Percentiles rank a stretch among this genome's conserved stretches.
Evolutionary conservation across 2,113 vertebrate genomes (phyloP).

Genomic region (Cariama cristata): DNA sequence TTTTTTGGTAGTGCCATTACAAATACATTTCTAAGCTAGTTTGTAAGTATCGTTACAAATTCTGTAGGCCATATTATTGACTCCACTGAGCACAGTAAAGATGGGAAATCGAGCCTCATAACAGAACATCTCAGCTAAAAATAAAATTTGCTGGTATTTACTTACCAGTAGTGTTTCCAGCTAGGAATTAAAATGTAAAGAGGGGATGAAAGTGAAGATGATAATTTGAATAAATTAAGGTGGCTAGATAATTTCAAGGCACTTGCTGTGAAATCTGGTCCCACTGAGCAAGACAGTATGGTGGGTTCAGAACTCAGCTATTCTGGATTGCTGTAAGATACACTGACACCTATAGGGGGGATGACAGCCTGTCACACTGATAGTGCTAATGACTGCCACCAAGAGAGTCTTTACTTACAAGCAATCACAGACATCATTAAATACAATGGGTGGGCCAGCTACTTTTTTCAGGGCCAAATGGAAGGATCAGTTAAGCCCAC

Average conservation of each 20-base stretch:
- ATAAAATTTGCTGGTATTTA: background rate
- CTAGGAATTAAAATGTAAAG: background rate
- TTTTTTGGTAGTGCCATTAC: background rate
- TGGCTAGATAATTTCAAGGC: background rate
- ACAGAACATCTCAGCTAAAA: background rate
- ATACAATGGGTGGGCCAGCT: background rate
- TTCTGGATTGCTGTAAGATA: background rate
- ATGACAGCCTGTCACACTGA: background rate
- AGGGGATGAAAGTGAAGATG: background rate
- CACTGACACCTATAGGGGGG: background rate
- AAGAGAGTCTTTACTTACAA: background rate
- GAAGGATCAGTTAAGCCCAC: background rate
- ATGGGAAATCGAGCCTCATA: background rate
- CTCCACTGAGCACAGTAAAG: background rate
- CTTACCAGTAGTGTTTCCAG: background rate
- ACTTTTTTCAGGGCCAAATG: background rate
- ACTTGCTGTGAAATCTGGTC: constrained; percentile 37
- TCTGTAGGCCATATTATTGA: background rate
- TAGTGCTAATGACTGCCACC: background rate
- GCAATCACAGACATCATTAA: constrained; percentile 36
- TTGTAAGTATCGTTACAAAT: background rate
- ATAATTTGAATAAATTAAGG: constrained; percentile 19
- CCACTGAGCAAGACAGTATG: background rate
- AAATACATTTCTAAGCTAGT: background rate
- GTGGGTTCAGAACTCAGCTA: background rate